Percentiles rank a stretch among this genome's conserved stretches.
These are phyloP conservation scores for Maconellicoccus hirsutus DNA, from an alignment of 1,140 invertebrate genomes.

Conservation along the genomic window DNA sequence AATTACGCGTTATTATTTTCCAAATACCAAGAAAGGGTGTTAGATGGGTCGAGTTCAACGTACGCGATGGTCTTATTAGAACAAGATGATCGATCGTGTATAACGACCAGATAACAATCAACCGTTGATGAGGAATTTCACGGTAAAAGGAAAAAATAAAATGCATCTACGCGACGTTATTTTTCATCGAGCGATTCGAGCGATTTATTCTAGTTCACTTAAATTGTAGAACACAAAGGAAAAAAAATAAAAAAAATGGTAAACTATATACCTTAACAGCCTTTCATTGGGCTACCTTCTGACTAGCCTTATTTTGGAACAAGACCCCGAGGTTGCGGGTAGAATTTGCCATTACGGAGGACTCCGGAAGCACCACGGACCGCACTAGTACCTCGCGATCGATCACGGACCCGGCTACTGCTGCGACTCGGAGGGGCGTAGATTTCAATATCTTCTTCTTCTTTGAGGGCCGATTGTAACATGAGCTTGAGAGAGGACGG, in stretches of 20 bases:
- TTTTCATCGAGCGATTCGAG: background rate
- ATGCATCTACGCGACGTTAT: background rate
- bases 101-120: no score
- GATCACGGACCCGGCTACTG: slow-evolving; percentile 13
- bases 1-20: background rate
- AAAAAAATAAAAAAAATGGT: background rate
- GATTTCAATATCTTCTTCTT: slow-evolving; percentile 60
- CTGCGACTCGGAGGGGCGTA: slow-evolving; percentile 40
- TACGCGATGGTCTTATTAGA: background rate
- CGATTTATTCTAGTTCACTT: background rate
- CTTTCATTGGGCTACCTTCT: background rate
- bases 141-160: background rate
- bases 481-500: slow-evolving; percentile 60
- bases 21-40: no score
- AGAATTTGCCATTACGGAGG: slow-evolving; percentile 31
- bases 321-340: slow-evolving; percentile 45
- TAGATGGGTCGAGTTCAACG: background rate
- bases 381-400: slow-evolving; percentile 10
- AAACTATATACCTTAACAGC: slow-evolving; percentile 4
- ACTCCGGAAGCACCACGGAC: slow-evolving; percentile 25
- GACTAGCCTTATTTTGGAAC: slow-evolving; percentile 42
- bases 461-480: slow-evolving; percentile 55
- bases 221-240: background rate
- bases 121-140: background rate
- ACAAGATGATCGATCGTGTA: no score